Evolutionary conservation across 2,888 invertebrate genomes (phyloP), one percentile per base, ranked within the genome.

Genomic region (Idaea dimidiata): DNA sequence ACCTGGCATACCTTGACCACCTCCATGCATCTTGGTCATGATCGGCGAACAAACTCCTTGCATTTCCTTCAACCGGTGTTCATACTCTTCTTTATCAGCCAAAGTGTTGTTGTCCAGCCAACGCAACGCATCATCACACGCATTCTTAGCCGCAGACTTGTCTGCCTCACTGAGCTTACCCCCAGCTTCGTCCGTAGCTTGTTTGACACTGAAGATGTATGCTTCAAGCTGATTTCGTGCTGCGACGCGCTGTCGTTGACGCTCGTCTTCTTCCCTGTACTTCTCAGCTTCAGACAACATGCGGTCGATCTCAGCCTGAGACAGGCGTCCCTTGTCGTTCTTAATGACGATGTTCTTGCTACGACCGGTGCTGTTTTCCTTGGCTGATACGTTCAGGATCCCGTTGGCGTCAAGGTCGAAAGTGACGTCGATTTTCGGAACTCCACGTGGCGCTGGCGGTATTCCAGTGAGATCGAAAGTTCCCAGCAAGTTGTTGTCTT

Each of bases 351-450:
- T 97, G 77, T 95, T 95, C 82, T 95, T 95, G 60, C 94, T 94
- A 70, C 95, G 95, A 18, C 94, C 95, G 0, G 94, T 93, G 72
- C 94, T 93, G 81, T 93, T 94, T 69, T 95, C 95, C 69, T 95
- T 94, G n/a, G 97, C 97, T 0, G 96, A 95, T 0, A 98, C 97
- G 82, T 97, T 97, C 64, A 97, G 86, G 70, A 97, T 96, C 17
- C 96, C 96, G 80, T 96, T 96, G 14, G 96, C 96, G 78, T 96
- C 96, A 68, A 96, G 82, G 77, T 96, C 96, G 80, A 96, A 96
- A 17, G 95, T 95, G 31, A 95, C 95, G 66, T 95, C 95, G 69
- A 95, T 94, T 79, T 95, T 93, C 0, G 95, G 95, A 0, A 95
- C 93, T 53, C 95, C 95, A 53, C 95, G 91, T 0, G 95, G 95